Base-by-base conservation (phyloP, 2,113 vertebrate genomes). In the Hucho hucho region DNA sequence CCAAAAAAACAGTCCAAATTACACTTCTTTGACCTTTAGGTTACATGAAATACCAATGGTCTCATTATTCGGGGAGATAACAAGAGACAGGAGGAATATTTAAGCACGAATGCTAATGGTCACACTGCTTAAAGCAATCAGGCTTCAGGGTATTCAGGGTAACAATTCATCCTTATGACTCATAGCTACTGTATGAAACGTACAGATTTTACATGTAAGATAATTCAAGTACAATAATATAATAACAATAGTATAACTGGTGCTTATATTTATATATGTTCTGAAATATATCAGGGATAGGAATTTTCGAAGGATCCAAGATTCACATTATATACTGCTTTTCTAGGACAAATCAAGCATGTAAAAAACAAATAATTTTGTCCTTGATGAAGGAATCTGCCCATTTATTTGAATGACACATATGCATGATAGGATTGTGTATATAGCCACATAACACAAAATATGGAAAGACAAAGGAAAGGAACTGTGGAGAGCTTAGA, bases 11-110 rank as follows among this genome's bases (percentile, higher is more conserved):
- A 75, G 76, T 84, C 86, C 87, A 32, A 86, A 85, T 85, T 79
- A 87, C 89, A 88, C 76, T 81, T 75, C 75, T 26, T 46, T 85
- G 89, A 87, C 87, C 84, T 89, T 88, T 85, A 81, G 63, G 64
- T 76, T 75, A 77, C 75, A 74, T 82, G 80, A 86, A 90, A 89
- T 86, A 82, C 84, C 84, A 85, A 66, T 73, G 73, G 76, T 84
- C 86, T 89, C 85, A 90, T 90, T 90, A 86, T 87, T 79, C 71
- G 81, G 77, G 75, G 74, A 79, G 79, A 81, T 79, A 71, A 75
- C 70, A 26, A 28, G 58, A 83, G 72, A 80, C 74, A 70, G 58
- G 79, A 78, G 66, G 83, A 75, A 79, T 69, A 81, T 85, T 78
- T 76, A 80, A 83, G 69, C 64, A 70, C 76, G 49, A 46, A 32